Percentiles rank a stretch among this genome's conserved stretches.
Evolutionary conservation across 2,797 vertebrate genomes (phyloP).

Genomic region (Halcyon leucocephala): DNA sequence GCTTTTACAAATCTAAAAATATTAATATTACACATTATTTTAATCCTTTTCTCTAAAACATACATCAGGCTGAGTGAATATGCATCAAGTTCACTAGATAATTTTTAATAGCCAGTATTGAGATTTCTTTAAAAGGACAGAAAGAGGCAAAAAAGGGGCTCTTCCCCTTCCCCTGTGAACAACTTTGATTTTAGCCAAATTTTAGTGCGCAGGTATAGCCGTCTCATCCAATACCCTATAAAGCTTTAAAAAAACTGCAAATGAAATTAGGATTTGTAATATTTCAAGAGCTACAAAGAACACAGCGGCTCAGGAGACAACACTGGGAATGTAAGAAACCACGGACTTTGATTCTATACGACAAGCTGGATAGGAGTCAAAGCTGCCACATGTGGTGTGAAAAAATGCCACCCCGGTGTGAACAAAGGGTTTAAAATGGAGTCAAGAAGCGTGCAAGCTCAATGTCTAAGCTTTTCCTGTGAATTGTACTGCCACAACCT

Average conservation of each 20-base stretch:
- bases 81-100: background rate
- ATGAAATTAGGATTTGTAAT: constrained; percentile 57
- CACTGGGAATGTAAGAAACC: constrained; percentile 62
- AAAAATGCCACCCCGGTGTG: constrained; percentile 86
- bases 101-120: background rate
- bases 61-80: background rate
- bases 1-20: background rate
- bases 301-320: constrained; percentile 52
- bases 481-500: constrained; percentile 83
- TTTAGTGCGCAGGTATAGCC: background rate
- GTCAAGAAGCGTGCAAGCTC: constrained; percentile 85
- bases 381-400: constrained; percentile 85
- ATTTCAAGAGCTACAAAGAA: constrained; percentile 43
- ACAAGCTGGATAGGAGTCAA: constrained; percentile 85
- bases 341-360: constrained; percentile 83
- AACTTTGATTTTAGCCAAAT: constrained; percentile 16
- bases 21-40: background rate
- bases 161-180: background rate
- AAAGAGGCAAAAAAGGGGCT: background rate
- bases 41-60: background rate
- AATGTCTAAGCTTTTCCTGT: constrained; percentile 86
- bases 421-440: constrained; percentile 90
- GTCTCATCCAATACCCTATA: background rate
- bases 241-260: constrained; percentile 4
- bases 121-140: background rate